Evolutionary conservation across 1,140 invertebrate species (phyloP), one percentile per base, ranked within the genome.

Genomic region (Diorhabda elongata): DNA sequence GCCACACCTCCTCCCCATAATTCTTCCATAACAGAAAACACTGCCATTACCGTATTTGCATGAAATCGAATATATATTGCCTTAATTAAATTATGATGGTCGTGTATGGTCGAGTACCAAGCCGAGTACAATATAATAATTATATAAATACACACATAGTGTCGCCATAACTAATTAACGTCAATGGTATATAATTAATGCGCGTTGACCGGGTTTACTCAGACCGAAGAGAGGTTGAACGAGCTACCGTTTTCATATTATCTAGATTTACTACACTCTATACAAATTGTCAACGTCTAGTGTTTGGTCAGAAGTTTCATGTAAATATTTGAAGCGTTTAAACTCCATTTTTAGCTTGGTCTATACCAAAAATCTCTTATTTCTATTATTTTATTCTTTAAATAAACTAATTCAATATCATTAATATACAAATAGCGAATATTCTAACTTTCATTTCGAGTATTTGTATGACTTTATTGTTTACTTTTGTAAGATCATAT

Each of bases 121-220:
- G 47, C 47, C 68, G 70, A 72, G 69, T 71, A 72, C 73, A 76
- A 77, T 77, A 74, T 76, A 76, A 76, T 77, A 76, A 77, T 74
- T 76, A 76, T 73, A 76, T 77, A 75, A 76, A 76, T 73, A 73
- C 73, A 73, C 74, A 75, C 72, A 74, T 72, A 74, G 73, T 73
- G 74, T 77, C 75, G 71, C 76, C 74, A 75, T 74, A 71, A 73
- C 71, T 75, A 77, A 77, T 77, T 77, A 77, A 77, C 74, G 74
- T 77, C 74, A 74, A 76, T 74, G 73, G 70, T 75, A 72, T 69
- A 76, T 78, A 73, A 77, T 78, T 78, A 76, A 77, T 77, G 73
- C 69, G 71, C 64, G 63, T 45, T 75, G 69, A 69, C 58, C 70
- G 67, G 69, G 70, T 61, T 61, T 61, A 42, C 59, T 61, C 59